Conservation (phyloP, 2,888 invertebrate genomes). For the Pandemis heparana region DNA sequence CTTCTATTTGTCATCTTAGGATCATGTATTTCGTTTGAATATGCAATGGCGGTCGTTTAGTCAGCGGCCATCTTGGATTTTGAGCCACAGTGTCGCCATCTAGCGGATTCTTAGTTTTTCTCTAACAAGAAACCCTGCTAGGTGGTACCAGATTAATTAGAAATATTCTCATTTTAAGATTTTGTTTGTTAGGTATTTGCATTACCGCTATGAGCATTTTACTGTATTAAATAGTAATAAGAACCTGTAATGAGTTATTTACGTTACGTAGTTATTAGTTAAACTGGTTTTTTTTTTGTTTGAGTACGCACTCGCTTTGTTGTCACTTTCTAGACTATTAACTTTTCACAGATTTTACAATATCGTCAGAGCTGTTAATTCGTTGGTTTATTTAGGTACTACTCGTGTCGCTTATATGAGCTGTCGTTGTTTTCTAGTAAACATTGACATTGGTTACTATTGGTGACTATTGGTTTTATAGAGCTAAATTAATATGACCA, state of each 20-base stretch:
- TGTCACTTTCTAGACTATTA: neutral
- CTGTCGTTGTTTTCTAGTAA: neutral
- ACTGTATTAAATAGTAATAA: neutral
- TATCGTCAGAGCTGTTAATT: neutral
- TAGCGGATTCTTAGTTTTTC: conserved; percentile 47
- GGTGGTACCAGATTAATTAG: neutral
- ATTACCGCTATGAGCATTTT: neutral
- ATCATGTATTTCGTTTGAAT: conserved; percentile 31
- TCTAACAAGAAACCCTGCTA: conserved; percentile 12
- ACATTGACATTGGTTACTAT: too few species aligned
- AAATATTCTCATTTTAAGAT: neutral
- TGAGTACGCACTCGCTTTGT: neutral
- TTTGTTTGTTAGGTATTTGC: neutral
- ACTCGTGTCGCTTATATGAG: neutral
- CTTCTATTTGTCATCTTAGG: neutral
- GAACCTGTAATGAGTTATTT: neutral
- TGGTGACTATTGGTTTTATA: neutral
- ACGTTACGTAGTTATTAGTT: neutral
- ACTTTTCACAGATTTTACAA: neutral
- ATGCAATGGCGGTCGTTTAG: conserved; percentile 24
- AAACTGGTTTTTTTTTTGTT: neutral
- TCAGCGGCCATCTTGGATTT: conserved; percentile 73
- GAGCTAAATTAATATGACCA: neutral
- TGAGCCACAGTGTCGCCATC: conserved; percentile 58
- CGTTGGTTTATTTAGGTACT: neutral